These are phyloP conservation scores for Jordanella pulchra DNA, from an alignment of 2,797 vertebrate species.

Conservation along the genomic window DNA sequence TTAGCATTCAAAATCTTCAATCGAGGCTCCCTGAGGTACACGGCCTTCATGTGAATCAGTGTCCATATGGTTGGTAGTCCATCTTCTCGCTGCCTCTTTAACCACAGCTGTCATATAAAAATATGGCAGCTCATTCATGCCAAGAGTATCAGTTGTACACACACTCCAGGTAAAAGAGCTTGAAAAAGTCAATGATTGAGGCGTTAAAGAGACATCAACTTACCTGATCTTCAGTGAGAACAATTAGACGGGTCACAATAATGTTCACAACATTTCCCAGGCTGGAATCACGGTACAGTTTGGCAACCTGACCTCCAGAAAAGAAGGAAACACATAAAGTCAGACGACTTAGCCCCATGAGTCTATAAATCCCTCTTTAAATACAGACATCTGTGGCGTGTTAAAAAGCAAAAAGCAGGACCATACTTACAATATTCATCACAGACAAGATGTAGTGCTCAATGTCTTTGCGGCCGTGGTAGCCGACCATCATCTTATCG, in stretches of 20 bases:
- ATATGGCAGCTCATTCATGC: conserved; percentile 30
- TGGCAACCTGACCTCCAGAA: conserved; percentile 99
- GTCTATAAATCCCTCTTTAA: not conserved
- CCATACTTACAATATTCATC: conserved; percentile 99
- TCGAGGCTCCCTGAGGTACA: conserved; percentile 60
- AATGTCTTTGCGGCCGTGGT: conserved; percentile 98
- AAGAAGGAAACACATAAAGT: conserved; percentile 99
- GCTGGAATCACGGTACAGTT: conserved; percentile 99
- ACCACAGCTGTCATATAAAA: conserved; percentile 30
- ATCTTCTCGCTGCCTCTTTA: conserved; percentile 21
- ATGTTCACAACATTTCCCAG: conserved; percentile 99
- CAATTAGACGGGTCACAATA: conserved; percentile 96
- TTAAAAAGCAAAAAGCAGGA: conserved; percentile 73
- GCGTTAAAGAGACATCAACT: conserved; percentile 37
- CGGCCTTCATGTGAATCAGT: conserved; percentile 70
- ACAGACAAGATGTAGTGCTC: conserved; percentile 98
- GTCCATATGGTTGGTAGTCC: conserved; percentile 64
- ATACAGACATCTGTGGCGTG: not conserved
- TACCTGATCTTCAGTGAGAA: conserved; percentile 99
- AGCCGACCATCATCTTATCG: conserved; percentile 99
- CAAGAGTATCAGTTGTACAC: conserved; percentile 29
- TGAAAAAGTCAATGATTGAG: not conserved
- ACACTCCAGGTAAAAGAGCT: conserved; percentile 21
- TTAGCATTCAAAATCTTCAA: conserved; percentile 57
- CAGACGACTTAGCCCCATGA: conserved; percentile 86